Conservation (phyloP, 1,140 invertebrate species). For the Tribolium castaneum region DNA sequence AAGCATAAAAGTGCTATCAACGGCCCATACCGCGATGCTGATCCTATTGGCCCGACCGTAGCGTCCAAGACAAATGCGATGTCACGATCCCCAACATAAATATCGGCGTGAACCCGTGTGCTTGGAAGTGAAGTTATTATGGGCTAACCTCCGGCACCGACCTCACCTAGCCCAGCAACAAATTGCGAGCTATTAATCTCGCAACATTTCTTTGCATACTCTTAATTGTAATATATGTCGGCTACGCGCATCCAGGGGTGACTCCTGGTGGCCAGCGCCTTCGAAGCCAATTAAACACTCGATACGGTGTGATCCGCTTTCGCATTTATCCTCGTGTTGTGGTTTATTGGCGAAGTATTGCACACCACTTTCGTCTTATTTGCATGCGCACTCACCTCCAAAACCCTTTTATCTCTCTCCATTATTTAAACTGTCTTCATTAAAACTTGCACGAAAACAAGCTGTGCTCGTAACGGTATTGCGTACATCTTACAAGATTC, state of each 20-base stretch:
- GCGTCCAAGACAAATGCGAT: constrained; percentile 55
- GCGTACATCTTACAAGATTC: constrained; percentile 35
- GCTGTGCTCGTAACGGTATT: constrained; percentile 38
- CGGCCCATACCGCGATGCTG: constrained; percentile 38
- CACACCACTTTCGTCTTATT: constrained; percentile 52
- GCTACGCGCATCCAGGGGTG: background rate
- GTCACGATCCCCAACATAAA: constrained; percentile 58
- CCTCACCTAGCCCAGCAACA: constrained; percentile 55
- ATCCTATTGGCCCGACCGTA: constrained; percentile 43
- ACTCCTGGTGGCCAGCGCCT: background rate
- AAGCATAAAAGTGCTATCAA: constrained; percentile 42
- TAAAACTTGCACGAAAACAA: constrained; percentile 54
- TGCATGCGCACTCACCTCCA: constrained; percentile 55
- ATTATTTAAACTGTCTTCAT: constrained; percentile 59
- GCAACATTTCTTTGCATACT: constrained; percentile 53
- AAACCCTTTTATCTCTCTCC: constrained; percentile 51
- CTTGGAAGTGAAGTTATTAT: constrained; percentile 58
- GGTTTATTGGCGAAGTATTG: constrained; percentile 51
- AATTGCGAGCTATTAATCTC: constrained; percentile 58
- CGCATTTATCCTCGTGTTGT: constrained; percentile 51
- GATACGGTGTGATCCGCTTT: constrained; percentile 6
- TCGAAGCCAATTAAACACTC: constrained; percentile 43
- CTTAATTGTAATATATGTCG: constrained; percentile 49
- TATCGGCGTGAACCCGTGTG: constrained; percentile 53
- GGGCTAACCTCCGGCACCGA: constrained; percentile 54